Evolutionary conservation across 2,888 invertebrate genomes (phyloP).

Genomic region (Zaprionus lineosus): DNA sequence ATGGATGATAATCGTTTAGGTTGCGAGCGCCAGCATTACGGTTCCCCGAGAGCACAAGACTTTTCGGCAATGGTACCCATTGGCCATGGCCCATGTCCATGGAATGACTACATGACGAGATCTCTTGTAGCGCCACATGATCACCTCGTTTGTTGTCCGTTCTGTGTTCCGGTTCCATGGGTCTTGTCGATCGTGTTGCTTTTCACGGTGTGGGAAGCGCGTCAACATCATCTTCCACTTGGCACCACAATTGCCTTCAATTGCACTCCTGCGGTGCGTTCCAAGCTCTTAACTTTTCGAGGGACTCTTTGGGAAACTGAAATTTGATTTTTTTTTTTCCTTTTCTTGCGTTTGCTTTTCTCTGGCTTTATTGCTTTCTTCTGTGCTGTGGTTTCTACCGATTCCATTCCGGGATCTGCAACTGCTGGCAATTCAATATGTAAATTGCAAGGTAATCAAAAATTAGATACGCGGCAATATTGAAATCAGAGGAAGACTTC

Average conservation of each 20-base stretch:
- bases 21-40: conserved; percentile 31
- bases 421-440: conserved; percentile 69
- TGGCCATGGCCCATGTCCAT: neutral
- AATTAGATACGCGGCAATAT: conserved; percentile 69
- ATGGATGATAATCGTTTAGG: conserved; percentile 82
- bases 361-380: conserved; percentile 33
- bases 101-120: conserved; percentile 18
- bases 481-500: neutral
- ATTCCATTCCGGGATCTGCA: neutral
- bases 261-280: conserved; percentile 55
- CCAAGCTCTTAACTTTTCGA: conserved; percentile 4
- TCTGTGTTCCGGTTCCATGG: conserved; percentile 6
- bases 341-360: conserved; percentile 15
- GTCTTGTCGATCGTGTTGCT: conserved; percentile 31
- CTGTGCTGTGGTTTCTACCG: conserved; percentile 17
- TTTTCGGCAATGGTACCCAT: conserved; percentile 37
- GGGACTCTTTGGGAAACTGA: conserved; percentile 15
- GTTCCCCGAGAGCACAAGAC: neutral
- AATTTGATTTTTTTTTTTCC: conserved; percentile 38
- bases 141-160: conserved; percentile 33
- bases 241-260: conserved; percentile 54
- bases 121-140: conserved; percentile 71
- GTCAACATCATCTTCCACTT: conserved; percentile 39
- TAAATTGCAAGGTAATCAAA: conserved; percentile 79
- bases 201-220: conserved; percentile 62